A percentile compares a stretch with the other conserved stretches of the same genome.
Evolutionary conservation across 2,797 vertebrate genomes (phyloP).

Genomic region (Anisognathus igniventris): DNA sequence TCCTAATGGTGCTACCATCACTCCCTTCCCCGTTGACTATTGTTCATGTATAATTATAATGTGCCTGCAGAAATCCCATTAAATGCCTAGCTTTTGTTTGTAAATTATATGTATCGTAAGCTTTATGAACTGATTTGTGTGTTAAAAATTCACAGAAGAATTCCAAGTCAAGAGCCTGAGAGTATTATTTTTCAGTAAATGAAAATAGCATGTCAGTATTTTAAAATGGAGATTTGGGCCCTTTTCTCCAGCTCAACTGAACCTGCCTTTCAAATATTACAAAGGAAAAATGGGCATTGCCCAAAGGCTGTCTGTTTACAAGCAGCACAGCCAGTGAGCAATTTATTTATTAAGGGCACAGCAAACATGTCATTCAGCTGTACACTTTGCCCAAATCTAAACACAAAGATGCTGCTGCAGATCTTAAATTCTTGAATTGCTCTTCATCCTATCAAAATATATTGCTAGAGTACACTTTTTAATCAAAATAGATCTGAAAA

Average conservation of each 20-base stretch:
- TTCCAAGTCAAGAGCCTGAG: background rate
- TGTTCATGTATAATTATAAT: constrained; percentile 29
- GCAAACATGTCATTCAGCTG: constrained; percentile 2
- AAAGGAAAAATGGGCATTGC: constrained; percentile 6
- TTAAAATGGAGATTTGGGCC: background rate
- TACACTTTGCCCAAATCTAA: constrained; percentile 3
- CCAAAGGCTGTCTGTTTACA: constrained; percentile 27
- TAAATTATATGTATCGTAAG: background rate
- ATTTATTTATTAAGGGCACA: constrained; percentile 20
- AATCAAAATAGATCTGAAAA: background rate
- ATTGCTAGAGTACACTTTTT: background rate
- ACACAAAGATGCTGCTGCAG: background rate
- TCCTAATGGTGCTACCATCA: constrained; percentile 43
- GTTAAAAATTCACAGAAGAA: constrained; percentile 10
- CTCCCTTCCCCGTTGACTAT: constrained; percentile 23
- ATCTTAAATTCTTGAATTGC: background rate
- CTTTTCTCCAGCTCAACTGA: background rate
- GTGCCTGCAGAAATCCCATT: constrained; percentile 38
- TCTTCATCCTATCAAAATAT: background rate
- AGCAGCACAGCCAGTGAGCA: constrained; percentile 15
- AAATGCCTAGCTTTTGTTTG: constrained; percentile 30
- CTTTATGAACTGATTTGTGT: background rate
- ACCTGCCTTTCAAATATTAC: background rate
- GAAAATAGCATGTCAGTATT: background rate
- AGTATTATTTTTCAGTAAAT: constrained; percentile 37